Evolutionary conservation across 1,140 invertebrate species (phyloP).

Genomic region (Agrilus planipennis): DNA sequence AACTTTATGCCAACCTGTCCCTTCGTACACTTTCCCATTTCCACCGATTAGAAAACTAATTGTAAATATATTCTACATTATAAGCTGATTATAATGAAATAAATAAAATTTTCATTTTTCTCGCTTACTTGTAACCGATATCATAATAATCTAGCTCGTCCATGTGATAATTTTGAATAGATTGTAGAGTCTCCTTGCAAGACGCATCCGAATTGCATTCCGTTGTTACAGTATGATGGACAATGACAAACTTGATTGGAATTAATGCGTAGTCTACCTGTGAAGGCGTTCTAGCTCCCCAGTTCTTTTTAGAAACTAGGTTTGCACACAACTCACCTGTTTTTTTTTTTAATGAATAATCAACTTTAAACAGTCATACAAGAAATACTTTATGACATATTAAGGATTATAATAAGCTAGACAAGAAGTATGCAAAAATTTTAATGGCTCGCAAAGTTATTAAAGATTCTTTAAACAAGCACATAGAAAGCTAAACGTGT

Average conservation of each 20-base stretch:
- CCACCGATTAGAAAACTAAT: slow-evolving; percentile 61
- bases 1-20: slow-evolving; percentile 56
- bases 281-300: slow-evolving; percentile 34
- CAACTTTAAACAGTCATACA: too few species aligned
- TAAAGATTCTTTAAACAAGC: too few species aligned
- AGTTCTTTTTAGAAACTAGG: slow-evolving; percentile 22
- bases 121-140: slow-evolving; percentile 52
- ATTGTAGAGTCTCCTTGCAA: slow-evolving; percentile 37
- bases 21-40: slow-evolving; percentile 67
- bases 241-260: slow-evolving; percentile 48
- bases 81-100: too few species aligned
- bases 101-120: too few species aligned
- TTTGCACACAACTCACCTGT: slow-evolving; percentile 20
- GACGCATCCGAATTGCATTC: slow-evolving; percentile 39
- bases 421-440: too few species aligned
- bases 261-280: slow-evolving; percentile 41
- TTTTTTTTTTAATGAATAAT: too few species aligned
- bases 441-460: too few species aligned
- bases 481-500: too few species aligned
- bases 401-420: too few species aligned
- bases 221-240: slow-evolving; percentile 54
- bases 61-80: too few species aligned
- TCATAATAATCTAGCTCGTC: slow-evolving; percentile 41
- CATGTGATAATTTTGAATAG: slow-evolving; percentile 49
- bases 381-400: too few species aligned